phyloP scores from a whole-genome alignment of 2,113 vertebrate species.

The human region DNA sequence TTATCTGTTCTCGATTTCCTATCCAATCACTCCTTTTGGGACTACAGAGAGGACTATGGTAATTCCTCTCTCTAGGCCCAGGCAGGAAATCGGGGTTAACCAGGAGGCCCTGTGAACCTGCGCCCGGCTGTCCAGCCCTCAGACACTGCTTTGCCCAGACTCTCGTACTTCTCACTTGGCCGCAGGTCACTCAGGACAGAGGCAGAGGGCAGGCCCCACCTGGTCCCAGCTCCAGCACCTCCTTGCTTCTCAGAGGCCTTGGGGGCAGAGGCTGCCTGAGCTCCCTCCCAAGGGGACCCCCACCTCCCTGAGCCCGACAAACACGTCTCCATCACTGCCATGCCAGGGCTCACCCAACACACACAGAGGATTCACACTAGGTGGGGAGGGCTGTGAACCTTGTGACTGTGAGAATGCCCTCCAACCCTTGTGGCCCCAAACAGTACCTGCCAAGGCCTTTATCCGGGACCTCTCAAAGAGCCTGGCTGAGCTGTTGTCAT shows the following conservation, averaged over 20 bases:
- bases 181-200: neutral
- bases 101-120: neutral
- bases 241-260: neutral
- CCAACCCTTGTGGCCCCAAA: neutral
- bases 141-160: neutral
- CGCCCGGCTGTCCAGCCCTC: neutral
- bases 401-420: neutral
- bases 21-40: neutral
- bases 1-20: slow-evolving; percentile 28
- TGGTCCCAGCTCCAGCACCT: neutral
- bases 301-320: neutral
- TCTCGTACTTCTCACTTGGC: neutral
- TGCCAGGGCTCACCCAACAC: neutral
- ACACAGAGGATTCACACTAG: neutral
- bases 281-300: neutral
- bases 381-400: neutral
- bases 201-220: neutral
- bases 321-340: neutral
- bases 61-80: neutral
- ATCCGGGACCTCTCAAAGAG: slow-evolving; percentile 98
- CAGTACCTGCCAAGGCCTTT: slow-evolving; percentile 96
- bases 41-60: neutral
- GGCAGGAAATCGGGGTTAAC: neutral
- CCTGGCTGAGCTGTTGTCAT: slow-evolving; percentile 96
- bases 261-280: neutral